Evolutionary conservation across 2,113 vertebrate species (phyloP), one percentile per base, ranked within the genome.

Genomic region (Melospiza melodia): DNA sequence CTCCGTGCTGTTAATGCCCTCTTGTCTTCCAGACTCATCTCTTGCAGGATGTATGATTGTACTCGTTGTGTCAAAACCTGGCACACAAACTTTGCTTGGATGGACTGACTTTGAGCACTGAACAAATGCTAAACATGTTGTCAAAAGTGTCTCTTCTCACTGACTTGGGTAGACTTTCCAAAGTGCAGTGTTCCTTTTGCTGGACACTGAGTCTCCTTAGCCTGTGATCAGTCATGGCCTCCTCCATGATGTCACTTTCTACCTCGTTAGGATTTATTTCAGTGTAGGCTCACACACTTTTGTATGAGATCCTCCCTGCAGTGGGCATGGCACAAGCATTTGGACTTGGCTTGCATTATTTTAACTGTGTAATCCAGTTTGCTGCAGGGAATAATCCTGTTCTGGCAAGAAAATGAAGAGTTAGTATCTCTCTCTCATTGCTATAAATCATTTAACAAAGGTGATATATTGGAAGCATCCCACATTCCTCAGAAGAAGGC

Each of bases 401-500:
- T 67, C 61, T 84, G 80, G 91, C 0, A 2, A 89, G 77, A 92
- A 94, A 90, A 87, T 3, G 17, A 84, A 78, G 43, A 43, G 65
- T 72, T 72, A 33, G 8, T 69, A 44, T 81, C 72, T 63, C 31
- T 88, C 37, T 87, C 61, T 90, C 1, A 1, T 69, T 75, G n/a
- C 39, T 35, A 67, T 92, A 91, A 93, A 88, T 87, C 61, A 69
- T 78, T 94, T 84, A 76, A 94, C 89, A 87, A 76, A 79, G 54
- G 30, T 10, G 19, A 84, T 76, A 30, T 24, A 23, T n/a, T 89
- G 89, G 81, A 91, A 85, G 72, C 54, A 85, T 85, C 46, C 44
- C 43, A 46, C 17, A 21, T 66, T 43, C 62, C 66, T 83, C 23
- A 49, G 72, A 71, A 93, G 39, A 76, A 69, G 54, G 11, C 19